Evolutionary conservation across 2,888 invertebrate species (phyloP).

Genomic region (Dasysyrphus albostriatus): DNA sequence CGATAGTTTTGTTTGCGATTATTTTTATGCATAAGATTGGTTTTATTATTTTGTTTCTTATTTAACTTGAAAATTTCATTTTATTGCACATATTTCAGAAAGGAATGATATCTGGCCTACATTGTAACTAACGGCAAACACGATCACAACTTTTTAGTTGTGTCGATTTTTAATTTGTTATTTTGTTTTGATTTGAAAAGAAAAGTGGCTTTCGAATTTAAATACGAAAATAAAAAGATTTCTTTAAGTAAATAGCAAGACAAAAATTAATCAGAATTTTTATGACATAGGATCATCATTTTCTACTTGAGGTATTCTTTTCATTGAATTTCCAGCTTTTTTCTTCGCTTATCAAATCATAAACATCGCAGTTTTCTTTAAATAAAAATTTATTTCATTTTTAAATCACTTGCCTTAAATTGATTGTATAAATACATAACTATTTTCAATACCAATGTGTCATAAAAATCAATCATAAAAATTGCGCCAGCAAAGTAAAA

Average conservation of each 20-base stretch:
- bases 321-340: not conserved
- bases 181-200: not conserved
- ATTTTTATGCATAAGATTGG: not conserved
- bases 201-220: slow-evolving; percentile 50
- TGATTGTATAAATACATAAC: not conserved
- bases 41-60: not conserved
- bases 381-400: not conserved
- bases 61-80: slow-evolving; percentile 5
- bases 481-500: slow-evolving; percentile 23
- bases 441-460: slow-evolving; percentile 11
- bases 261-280: slow-evolving; percentile 26
- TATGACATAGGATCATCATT: not conserved
- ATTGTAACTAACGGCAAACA: slow-evolving; percentile 24
- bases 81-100: slow-evolving; percentile 70
- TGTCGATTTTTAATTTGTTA: not conserved
- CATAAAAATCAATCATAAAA: slow-evolving; percentile 44
- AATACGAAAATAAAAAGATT: not conserved
- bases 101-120: slow-evolving; percentile 33
- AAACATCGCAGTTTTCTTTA: not conserved
- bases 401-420: not conserved
- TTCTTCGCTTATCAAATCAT: not conserved
- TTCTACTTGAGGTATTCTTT: not conserved
- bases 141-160: slow-evolving; percentile 35
- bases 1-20: slow-evolving; percentile 44
- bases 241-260: slow-evolving; percentile 9